Evolutionary conservation across 2,888 invertebrate species (phyloP).

Genomic region (Pedicia rivosa): DNA sequence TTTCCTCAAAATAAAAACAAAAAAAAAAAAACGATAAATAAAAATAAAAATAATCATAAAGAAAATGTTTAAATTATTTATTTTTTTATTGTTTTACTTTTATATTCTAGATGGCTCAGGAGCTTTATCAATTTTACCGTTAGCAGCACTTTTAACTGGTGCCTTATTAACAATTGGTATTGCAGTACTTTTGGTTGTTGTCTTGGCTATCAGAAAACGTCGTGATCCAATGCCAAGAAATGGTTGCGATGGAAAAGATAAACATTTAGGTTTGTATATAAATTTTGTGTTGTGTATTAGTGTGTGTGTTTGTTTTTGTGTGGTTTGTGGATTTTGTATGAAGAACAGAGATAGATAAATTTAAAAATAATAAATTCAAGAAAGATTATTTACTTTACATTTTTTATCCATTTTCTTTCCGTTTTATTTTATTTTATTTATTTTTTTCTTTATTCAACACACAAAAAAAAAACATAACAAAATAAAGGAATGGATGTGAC

Average conservation of each 20-base stretch:
- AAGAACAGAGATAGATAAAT: conserved; percentile 2
- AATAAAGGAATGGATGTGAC: conserved; percentile 30
- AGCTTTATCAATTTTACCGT: conserved; percentile 51
- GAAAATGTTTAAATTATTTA: too few species aligned
- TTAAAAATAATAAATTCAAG: too few species aligned
- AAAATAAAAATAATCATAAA: too few species aligned
- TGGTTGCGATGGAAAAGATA: conserved; percentile 32
- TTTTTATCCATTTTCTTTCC: too few species aligned
- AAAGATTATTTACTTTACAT: neutral
- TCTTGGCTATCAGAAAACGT: conserved; percentile 44
- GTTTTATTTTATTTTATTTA: too few species aligned
- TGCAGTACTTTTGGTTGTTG: conserved; percentile 43
- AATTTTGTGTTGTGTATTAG: neutral
- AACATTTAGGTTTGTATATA: conserved; percentile 27
- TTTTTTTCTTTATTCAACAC: neutral
- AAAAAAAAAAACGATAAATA: too few species aligned
- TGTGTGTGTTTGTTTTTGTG: conserved; percentile 5
- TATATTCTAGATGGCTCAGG: conserved; percentile 50
- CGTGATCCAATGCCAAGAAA: conserved; percentile 38
- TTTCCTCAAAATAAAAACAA: too few species aligned
- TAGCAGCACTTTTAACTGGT: conserved; percentile 52
- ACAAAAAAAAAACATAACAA: neutral
- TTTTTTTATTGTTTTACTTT: too few species aligned
- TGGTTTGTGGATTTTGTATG: neutral
- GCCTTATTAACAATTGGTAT: conserved; percentile 46